phyloP scores from a whole-genome alignment of 2,888 invertebrate genomes.

The Taphrorychus bicolor region DNA sequence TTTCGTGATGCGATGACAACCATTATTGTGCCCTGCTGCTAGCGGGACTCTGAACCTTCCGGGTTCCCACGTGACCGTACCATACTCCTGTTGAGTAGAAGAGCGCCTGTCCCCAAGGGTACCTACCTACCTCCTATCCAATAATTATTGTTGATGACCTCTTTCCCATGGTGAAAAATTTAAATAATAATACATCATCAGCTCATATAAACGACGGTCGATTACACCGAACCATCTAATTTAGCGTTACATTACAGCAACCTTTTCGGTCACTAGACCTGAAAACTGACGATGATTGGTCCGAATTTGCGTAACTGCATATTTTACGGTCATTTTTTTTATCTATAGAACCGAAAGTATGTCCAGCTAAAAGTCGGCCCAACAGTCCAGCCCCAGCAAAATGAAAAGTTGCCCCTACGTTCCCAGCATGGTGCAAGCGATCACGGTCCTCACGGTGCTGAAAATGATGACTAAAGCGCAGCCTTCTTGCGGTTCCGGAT shows the following conservation, averaged over 20 bases:
- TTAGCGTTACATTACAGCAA: neutral
- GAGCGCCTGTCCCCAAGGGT: too few species aligned
- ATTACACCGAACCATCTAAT: neutral
- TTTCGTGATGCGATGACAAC: neutral
- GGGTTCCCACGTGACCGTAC: conserved; percentile 34
- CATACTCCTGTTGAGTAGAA: too few species aligned
- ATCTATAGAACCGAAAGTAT: conserved; percentile 56
- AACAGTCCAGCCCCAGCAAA: conserved; percentile 58
- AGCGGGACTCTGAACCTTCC: conserved; percentile 14
- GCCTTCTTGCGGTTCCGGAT: conserved; percentile 90
- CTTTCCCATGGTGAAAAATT: neutral
- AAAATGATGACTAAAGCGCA: conserved; percentile 85
- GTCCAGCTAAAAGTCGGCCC: conserved; percentile 59
- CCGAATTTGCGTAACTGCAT: neutral
- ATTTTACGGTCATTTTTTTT: conserved; percentile 28
- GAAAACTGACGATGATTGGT: conserved; percentile 9
- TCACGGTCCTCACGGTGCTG: conserved; percentile 82
- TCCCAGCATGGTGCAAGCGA: conserved; percentile 81
- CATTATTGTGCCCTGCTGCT: neutral
- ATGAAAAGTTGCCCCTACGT: conserved; percentile 67
- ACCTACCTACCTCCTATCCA: too few species aligned
- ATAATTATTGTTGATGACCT: neutral
- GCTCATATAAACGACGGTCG: too few species aligned
- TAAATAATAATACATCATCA: neutral
- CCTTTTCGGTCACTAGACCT: conserved; percentile 30